Evolutionary conservation across 2,888 invertebrate species (phyloP).

Genomic region (Drosophila rubida): DNA sequence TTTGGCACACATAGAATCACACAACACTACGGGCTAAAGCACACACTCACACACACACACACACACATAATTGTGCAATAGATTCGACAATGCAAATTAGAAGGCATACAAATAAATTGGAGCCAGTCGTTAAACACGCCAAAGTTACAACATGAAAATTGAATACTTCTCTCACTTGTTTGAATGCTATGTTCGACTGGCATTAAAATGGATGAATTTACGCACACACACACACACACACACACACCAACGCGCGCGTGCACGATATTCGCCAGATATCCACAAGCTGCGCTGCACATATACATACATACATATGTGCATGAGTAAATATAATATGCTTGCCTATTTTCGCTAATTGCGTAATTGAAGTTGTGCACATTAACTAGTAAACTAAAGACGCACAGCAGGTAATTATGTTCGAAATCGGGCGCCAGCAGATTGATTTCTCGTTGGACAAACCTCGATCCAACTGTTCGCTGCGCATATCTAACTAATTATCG

Average conservation of each 20-base stretch:
- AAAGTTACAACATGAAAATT: constrained; percentile 42
- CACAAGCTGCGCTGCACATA: no score
- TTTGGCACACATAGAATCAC: constrained; percentile 37
- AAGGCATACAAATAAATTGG: constrained; percentile 64
- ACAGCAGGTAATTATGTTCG: neutral
- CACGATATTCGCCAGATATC: no score
- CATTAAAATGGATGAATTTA: constrained; percentile 26
- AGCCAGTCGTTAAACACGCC: constrained; percentile 34
- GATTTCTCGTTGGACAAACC: neutral
- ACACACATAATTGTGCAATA: constrained; percentile 22
- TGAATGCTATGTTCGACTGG: constrained; percentile 11
- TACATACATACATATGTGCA: constrained; percentile 12
- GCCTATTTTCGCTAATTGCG: constrained; percentile 61
- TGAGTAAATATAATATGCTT: constrained; percentile 11
- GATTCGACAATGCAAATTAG: constrained; percentile 67
- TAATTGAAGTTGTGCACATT: constrained; percentile 49
- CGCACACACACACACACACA: neutral
- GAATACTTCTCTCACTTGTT: constrained; percentile 32
- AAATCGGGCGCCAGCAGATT: neutral
- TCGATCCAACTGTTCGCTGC: no score
- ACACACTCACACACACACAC: constrained; percentile 6
- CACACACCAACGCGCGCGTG: no score
- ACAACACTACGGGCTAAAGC: constrained; percentile 4
- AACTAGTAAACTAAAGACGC: constrained; percentile 13
- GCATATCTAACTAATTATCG: neutral